Conservation (phyloP, 2,888 invertebrate genomes). For the Hyles lineata region DNA sequence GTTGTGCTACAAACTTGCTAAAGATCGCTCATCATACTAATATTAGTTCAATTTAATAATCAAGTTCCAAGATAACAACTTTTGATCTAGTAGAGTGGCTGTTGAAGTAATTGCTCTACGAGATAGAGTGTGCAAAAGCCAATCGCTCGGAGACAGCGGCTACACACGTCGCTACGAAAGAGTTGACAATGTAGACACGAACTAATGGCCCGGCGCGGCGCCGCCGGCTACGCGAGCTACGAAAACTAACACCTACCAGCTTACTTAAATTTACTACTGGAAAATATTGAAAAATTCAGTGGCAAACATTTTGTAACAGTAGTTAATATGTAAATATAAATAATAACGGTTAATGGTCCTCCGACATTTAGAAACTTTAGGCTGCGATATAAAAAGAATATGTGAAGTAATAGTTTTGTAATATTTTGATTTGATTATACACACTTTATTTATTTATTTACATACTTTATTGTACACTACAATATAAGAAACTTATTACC, state of each 20-base stretch:
- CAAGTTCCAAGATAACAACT: neutral
- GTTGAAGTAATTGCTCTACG: constrained; percentile 22
- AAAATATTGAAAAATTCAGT: neutral
- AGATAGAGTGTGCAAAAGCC: constrained; percentile 3
- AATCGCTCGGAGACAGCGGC: constrained; percentile 7
- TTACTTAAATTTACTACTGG: neutral
- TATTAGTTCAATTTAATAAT: neutral
- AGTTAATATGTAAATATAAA: too few relatives aligned
- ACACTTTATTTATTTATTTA: too few relatives aligned
- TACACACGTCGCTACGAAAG: constrained; percentile 32
- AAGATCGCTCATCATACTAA: too few relatives aligned
- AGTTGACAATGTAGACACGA: constrained; percentile 45
- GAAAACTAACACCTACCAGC: constrained; percentile 30
- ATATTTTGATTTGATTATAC: too few relatives aligned
- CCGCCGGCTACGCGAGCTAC: constrained; percentile 33
- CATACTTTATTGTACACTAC: too few relatives aligned
- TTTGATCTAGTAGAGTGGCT: neutral
- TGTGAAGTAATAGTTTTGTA: too few relatives aligned
- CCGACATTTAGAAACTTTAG: too few relatives aligned
- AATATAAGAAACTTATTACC: too few relatives aligned
- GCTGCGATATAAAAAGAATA: too few relatives aligned
- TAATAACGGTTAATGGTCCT: too few relatives aligned
- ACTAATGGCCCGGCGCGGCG: constrained; percentile 50
- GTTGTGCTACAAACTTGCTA: too few relatives aligned
- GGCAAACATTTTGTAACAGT: too few relatives aligned